These are phyloP conservation scores for Mixornis gularis DNA, from an alignment of 2,113 vertebrate genomes.

Conservation along the genomic window DNA sequence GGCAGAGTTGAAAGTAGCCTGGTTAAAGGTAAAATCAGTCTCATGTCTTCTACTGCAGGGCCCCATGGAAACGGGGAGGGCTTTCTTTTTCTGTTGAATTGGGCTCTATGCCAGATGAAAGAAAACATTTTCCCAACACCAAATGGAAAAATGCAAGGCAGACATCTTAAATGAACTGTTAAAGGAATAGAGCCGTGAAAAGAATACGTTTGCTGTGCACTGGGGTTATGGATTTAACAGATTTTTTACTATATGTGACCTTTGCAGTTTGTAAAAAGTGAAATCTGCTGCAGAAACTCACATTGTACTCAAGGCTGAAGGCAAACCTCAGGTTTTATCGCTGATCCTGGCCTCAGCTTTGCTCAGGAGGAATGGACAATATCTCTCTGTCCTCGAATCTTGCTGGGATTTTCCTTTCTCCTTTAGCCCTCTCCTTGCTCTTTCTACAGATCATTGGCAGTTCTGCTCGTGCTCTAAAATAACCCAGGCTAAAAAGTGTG, in stretches of 20 bases:
- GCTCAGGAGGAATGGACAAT: not conserved
- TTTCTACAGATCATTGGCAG: slow-evolving; percentile 46
- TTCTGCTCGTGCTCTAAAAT: slow-evolving; percentile 58
- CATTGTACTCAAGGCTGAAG: not conserved
- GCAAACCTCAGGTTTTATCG: not conserved
- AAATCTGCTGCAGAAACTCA: slow-evolving; percentile 1
- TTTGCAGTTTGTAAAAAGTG: not conserved
- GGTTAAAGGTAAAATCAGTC: not conserved
- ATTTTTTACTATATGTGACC: slow-evolving; percentile 23
- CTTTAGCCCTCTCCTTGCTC: not conserved
- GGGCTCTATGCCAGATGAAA: slow-evolving; percentile 34
- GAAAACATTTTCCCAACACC: slow-evolving; percentile 62
- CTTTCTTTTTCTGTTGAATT: slow-evolving; percentile 50
- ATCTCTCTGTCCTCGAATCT: not conserved
- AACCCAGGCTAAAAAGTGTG: slow-evolving; percentile 40
- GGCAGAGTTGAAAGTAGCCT: not conserved
- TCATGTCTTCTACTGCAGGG: not conserved
- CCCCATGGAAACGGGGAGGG: not conserved
- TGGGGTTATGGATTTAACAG: slow-evolving; percentile 39
- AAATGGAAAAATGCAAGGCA: slow-evolving; percentile 46
- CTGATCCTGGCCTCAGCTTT: not conserved
- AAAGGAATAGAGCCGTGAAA: slow-evolving; percentile 52
- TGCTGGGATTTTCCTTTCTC: not conserved
- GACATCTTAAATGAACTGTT: slow-evolving; percentile 53
- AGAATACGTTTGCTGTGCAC: slow-evolving; percentile 33